Base-by-base conservation (phyloP, 2,888 invertebrate species). In the Anaspis maculata region DNA sequence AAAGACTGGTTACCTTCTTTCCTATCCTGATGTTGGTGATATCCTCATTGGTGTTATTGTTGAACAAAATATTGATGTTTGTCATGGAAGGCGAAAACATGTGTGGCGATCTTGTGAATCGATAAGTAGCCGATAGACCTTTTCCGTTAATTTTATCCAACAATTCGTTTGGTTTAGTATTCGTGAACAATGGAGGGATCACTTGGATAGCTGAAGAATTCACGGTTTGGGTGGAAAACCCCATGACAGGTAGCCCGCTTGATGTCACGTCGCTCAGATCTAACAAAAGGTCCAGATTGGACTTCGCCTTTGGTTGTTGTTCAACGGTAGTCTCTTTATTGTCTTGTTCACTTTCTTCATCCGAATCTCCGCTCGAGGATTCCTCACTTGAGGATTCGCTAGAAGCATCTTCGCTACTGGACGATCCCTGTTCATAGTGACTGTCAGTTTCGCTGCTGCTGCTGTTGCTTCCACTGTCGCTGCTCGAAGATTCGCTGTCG, bases 81-180 rank as follows among this genome's bases (percentile, higher is more conserved):
- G 79, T 77, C 88, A 94, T 88, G 43, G 71, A 70, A 3, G 79
- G 72, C 5, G 89, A 89, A 66, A 79, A 85, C 30, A 94, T 70
- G 61, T 89, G 87, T 10, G 86, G 85, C 22, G 79, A 73, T 47
- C 92, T 75, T 0, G 83, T 76, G 68, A 84, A 92, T 43, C 83
- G 72, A 38, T 73, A 78, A 12, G 68, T 61, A 3, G 77, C 70
- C 35, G 72, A 68, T 30, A 87, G 63, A 0, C 87, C 87, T 39
- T 68, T 79, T 3, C 83, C 80, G 45, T 70, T 69, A 42, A 87
- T 78, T 65, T 82, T 82, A 43, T 83, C 77, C 6, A 90, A 54
- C 34, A 88, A 65, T 63, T 83, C 83, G 19, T 64, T 60, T 28
- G 70, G 66, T 43, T 73, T 74, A 11, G 72, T 60, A 25, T 80